Base-by-base conservation (phyloP, 1,140 invertebrate species). In the Mactra quadrangularis region DNA sequence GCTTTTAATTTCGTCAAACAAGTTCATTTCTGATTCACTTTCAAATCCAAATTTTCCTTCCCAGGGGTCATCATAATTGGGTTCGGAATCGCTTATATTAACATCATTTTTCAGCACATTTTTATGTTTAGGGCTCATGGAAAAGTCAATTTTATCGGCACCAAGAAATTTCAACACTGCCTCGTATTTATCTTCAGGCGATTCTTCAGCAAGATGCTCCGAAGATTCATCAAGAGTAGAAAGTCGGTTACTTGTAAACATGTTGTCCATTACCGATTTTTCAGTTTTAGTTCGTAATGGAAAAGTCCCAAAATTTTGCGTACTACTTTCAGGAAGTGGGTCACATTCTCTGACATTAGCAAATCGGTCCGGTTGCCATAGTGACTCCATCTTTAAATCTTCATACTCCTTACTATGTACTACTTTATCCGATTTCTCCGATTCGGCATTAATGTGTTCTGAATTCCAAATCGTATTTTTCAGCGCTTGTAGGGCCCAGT, bases 381-480 rank as follows among this genome's bases (percentile, higher is more conserved):
- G 78, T 1, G 87, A 85, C 15, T 87, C 70, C 22, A 88, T 75
- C 31, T 87, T 55, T 29, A 89, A 31, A 77, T 91, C 90, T 68
- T 91, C 90, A 86, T 90, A 90, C 81, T 90, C 89, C 70, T 85
- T 84, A 81, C 88, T 88, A 0, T 70, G 33, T 15, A 57, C 19
- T 75, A 53, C 75, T 31, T 62, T 79, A 38, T 70, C 53, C 38
- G 68, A 33, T 22, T 4, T 29, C 11, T 70, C 52, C 64, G 68
- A 53, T 15, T 17, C 19, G 22, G 60, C 75, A 60, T 85, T 84
- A 3, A 91, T 71, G 83, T 92, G 91, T 45, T 86, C 87, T 11
- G 88, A 86, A 82, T 92, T 92, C 88, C 88, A 91, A 17, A 89
- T 27, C 3, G 90, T 92, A 59, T 92, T 92, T 45, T 91, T 88